Conservation (phyloP, 2,888 invertebrate genomes). For the Hydrotaea cyrtoneurina region DNA sequence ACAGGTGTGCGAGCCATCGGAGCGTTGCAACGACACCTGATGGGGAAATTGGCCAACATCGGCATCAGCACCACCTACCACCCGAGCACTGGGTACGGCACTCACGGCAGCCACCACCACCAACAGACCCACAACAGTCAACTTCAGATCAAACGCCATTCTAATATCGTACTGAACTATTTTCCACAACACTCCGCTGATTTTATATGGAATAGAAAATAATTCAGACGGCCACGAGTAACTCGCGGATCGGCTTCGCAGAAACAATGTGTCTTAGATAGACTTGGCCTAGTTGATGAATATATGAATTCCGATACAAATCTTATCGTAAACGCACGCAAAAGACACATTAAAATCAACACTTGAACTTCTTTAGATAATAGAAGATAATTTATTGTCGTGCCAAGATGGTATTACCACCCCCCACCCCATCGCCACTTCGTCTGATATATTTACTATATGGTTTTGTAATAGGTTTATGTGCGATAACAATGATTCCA, state of each 20-base stretch:
- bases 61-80: slow-evolving; percentile 75
- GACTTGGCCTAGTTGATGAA: background rate
- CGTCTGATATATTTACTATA: too few species aligned
- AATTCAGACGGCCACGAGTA: too few species aligned
- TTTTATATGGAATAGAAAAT: slow-evolving; percentile 30
- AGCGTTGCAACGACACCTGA: slow-evolving; percentile 76
- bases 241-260: slow-evolving; percentile 51
- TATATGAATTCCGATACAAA: slow-evolving; percentile 62
- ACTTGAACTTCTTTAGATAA: slow-evolving; percentile 32
- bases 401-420: too few species aligned
- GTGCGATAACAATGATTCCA: too few species aligned
- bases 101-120: slow-evolving; percentile 16
- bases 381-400: slow-evolving; percentile 14
- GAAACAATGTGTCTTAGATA: slow-evolving; percentile 67
- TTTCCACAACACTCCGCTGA: background rate
- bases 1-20: slow-evolving; percentile 72
- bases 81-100: slow-evolving; percentile 59
- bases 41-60: slow-evolving; percentile 77
- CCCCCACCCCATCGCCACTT: too few species aligned
- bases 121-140: slow-evolving; percentile 42
- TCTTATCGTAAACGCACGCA: slow-evolving; percentile 74
- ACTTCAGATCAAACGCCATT: slow-evolving; percentile 36
- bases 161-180: slow-evolving; percentile 21
- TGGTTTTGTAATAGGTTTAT: too few species aligned
- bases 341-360: slow-evolving; percentile 57